Percentiles rank a stretch among this genome's conserved stretches.
phyloP scores from a whole-genome alignment of 2,113 vertebrate genomes.

The Chaetodon auriga region DNA sequence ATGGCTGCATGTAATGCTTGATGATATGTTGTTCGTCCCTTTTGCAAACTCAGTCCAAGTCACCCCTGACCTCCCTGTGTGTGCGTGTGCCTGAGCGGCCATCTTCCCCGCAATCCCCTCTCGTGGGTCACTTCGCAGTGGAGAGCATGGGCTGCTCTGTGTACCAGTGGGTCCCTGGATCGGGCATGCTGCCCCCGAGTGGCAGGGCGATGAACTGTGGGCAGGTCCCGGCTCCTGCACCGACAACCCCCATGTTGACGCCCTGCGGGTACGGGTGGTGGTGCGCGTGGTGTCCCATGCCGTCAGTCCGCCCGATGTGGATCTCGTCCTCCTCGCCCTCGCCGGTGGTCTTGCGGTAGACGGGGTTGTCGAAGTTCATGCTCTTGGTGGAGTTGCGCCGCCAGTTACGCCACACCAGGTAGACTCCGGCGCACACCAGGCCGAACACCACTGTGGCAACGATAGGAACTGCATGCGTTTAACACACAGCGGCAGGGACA shows the following conservation, averaged over 20 bases:
- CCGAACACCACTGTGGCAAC: constrained; percentile 91
- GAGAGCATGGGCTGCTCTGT: constrained; percentile 84
- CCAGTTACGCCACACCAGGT: constrained; percentile 98
- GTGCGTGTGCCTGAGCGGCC: constrained; percentile 68
- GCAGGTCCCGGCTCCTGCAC: constrained; percentile 72
- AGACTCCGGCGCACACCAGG: constrained; percentile 91
- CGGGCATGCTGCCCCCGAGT: constrained; percentile 81
- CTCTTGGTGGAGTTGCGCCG: constrained; percentile 97
- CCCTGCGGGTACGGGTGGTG: constrained; percentile 86
- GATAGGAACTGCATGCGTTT: constrained; percentile 87
- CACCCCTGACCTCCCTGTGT: constrained; percentile 56
- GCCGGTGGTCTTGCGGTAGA: constrained; percentile 96
- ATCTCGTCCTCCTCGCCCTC: constrained; percentile 97
- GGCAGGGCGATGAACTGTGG: constrained; percentile 85
- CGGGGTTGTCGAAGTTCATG: constrained; percentile 99
- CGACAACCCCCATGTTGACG: constrained; percentile 75
- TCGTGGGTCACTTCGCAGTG: constrained; percentile 74
- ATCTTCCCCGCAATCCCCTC: constrained; percentile 17
- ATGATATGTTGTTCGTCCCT: constrained; percentile 63
- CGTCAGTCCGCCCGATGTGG: constrained; percentile 91
- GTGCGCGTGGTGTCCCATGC: constrained; percentile 89
- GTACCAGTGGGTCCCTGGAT: constrained; percentile 87
- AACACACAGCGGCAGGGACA: constrained; percentile 81
- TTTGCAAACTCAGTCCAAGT: constrained; percentile 52
- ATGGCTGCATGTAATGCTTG: constrained; percentile 56